Evolutionary conservation across 2,113 vertebrate species (phyloP), one percentile per base, ranked within the genome.

Genomic region (Perca schrenkii): DNA sequence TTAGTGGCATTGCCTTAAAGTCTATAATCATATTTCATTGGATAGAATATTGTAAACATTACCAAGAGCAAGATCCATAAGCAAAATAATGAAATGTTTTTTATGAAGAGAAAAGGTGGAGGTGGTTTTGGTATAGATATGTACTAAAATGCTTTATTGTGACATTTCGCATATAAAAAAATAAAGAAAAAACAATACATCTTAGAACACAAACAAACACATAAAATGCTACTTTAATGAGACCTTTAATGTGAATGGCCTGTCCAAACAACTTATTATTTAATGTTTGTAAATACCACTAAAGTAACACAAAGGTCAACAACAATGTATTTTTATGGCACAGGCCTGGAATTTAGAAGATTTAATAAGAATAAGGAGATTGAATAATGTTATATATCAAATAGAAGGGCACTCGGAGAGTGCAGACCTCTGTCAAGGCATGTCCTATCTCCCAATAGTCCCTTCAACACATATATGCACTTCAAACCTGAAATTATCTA

Each of bases 241-340:
- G 58, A 52, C 17, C n/a, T 58, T 28, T 28, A 53, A 46, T 46
- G 22, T 36, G 60, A 65, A 31, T 14, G 3, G 0, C 8, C 17
- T 49, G 10, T 47, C 49, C 3, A 36, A 74, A 52, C 16, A 69
- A 19, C 1, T 4, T 52, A 2, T 50, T 13, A 68, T 28, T 73
- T 50, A 22, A 34, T 74, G 34, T 43, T 15, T 72, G 4, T 34
- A 49, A 72, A 75, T 67, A 14, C 11, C 49, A 69, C 58, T 46
- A 14, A n/a, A 16, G 0, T 78, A 50, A 50, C 17, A 14, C 12
- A 86, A 80, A 83, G 66, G 76, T 80, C 77, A 72, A 50, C 22
- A n/a, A 43, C n/a, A 65, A 16, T 43, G 16, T 63, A 34, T 16
- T 25, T 80, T 49, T 31, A 74, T 73, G 34, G 40, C 8, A 56